These are phyloP conservation scores for Drosophila ironensis DNA, from an alignment of 1,140 invertebrate species.

Conservation along the genomic window DNA sequence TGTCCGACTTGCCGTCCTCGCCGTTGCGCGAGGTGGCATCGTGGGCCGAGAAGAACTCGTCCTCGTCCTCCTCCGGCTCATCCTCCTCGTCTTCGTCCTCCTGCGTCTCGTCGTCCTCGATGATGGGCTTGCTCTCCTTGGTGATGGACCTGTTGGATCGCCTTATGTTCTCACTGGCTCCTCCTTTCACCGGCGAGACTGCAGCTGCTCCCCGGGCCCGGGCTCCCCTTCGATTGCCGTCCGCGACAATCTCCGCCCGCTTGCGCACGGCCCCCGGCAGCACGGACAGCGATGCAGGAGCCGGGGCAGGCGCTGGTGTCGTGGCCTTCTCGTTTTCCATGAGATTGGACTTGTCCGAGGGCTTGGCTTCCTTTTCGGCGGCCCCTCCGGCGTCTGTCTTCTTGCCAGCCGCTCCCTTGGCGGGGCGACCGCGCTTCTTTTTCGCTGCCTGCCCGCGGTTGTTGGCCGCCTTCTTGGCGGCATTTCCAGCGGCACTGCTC, in stretches of 20 bases:
- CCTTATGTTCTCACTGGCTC: slow-evolving; percentile 56
- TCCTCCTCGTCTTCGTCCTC: slow-evolving; percentile 24
- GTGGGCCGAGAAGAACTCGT: slow-evolving; percentile 72
- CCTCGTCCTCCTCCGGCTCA: slow-evolving; percentile 54
- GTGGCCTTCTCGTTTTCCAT: slow-evolving; percentile 1
- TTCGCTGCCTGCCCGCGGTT: slow-evolving; percentile 29
- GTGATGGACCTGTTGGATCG: slow-evolving; percentile 57
- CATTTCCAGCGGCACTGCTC: too few relatives aligned
- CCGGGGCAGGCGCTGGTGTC: neutral
- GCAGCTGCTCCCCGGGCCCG: slow-evolving; percentile 28
- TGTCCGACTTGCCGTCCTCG: slow-evolving; percentile 31
- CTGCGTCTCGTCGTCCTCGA: slow-evolving; percentile 36
- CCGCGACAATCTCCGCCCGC: slow-evolving; percentile 81
- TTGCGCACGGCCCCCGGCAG: slow-evolving; percentile 84
- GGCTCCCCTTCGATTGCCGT: slow-evolving; percentile 59
- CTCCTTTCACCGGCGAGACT: slow-evolving; percentile 1
- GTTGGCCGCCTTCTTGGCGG: slow-evolving; percentile 37
- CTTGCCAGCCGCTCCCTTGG: slow-evolving; percentile 33
- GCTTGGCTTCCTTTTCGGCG: neutral
- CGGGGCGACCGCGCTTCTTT: slow-evolving; percentile 67
- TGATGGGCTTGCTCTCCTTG: slow-evolving; percentile 53
- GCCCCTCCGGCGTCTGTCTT: neutral
- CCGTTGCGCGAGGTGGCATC: slow-evolving; percentile 67
- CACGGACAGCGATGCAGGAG: slow-evolving; percentile 35
- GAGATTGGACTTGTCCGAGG: slow-evolving; percentile 36